Conservation (phyloP, 2,797 vertebrate species). For the Megaceryle alcyon region DNA sequence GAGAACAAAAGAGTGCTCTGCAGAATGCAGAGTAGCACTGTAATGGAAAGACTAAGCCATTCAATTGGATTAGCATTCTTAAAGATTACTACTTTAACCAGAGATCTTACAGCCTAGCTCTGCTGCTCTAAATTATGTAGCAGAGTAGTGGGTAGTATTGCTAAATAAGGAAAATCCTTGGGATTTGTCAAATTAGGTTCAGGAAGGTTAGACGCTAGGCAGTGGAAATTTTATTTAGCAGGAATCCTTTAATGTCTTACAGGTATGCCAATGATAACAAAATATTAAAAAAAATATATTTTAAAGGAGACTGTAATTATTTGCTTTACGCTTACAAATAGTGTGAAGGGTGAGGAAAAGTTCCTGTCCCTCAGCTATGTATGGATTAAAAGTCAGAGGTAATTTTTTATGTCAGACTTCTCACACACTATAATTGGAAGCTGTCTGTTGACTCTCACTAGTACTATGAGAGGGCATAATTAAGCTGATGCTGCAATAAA, state of each 20-base stretch:
- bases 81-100: slow-evolving; percentile 52
- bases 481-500: neutral
- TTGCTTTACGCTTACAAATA: neutral
- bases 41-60: slow-evolving; percentile 29
- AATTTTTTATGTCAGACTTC: neutral
- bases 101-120: slow-evolving; percentile 6
- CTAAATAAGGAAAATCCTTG: slow-evolving; percentile 67
- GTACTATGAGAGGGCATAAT: neutral
- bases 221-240: neutral
- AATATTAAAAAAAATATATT: neutral
- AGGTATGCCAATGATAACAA: neutral
- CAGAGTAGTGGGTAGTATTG: neutral
- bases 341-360: neutral
- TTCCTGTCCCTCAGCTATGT: neutral
- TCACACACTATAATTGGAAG: neutral
- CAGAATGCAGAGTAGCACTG: neutral
- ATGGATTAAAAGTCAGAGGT: neutral
- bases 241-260: neutral
- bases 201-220: slow-evolving; percentile 28
- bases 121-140: slow-evolving; percentile 16
- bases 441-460: neutral
- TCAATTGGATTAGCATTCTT: slow-evolving; percentile 64
- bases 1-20: neutral
- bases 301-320: neutral
- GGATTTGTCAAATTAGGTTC: slow-evolving; percentile 59